phyloP scores from a whole-genome alignment of 2,888 invertebrate genomes.

The Microchrysa polita region DNA sequence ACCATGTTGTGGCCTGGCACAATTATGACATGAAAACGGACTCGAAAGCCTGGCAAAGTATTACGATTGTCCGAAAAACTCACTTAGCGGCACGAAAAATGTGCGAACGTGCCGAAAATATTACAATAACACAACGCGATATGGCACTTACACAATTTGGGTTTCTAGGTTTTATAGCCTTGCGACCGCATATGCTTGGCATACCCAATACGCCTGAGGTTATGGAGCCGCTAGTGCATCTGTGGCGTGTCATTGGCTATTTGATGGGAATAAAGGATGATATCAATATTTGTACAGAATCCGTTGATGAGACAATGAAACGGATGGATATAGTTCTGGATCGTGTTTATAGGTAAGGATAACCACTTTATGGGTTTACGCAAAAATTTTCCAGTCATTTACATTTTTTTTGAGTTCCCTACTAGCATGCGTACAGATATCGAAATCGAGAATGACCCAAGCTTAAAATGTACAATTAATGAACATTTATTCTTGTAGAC shows the following conservation, averaged over 20 bases:
- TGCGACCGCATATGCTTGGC: slow-evolving; percentile 70
- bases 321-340: slow-evolving; percentile 65
- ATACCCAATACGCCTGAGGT: slow-evolving; percentile 67
- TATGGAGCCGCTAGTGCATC: slow-evolving; percentile 76
- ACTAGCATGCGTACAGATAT: too few relatives aligned
- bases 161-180: slow-evolving; percentile 70
- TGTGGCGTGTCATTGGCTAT: slow-evolving; percentile 81
- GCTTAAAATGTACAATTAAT: too few relatives aligned
- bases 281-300: slow-evolving; percentile 72
- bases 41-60: slow-evolving; percentile 68
- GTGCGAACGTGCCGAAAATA: slow-evolving; percentile 57
- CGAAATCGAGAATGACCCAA: too few relatives aligned
- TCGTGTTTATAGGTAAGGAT: slow-evolving; percentile 65
- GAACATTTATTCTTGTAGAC: slow-evolving; percentile 56
- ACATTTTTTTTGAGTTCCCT: too few relatives aligned
- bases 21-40: slow-evolving; percentile 73
- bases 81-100: slow-evolving; percentile 70
- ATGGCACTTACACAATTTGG: slow-evolving; percentile 84
- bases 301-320: slow-evolving; percentile 68
- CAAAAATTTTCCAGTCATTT: too few relatives aligned
- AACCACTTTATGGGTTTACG: neutral
- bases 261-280: slow-evolving; percentile 81
- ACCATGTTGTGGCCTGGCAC: slow-evolving; percentile 81
- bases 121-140: slow-evolving; percentile 76
- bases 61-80: slow-evolving; percentile 70